Evolutionary conservation across 2,797 vertebrate species (phyloP), one percentile per base, ranked within the genome.

Genomic region (Hipposideros larvatus): DNA sequence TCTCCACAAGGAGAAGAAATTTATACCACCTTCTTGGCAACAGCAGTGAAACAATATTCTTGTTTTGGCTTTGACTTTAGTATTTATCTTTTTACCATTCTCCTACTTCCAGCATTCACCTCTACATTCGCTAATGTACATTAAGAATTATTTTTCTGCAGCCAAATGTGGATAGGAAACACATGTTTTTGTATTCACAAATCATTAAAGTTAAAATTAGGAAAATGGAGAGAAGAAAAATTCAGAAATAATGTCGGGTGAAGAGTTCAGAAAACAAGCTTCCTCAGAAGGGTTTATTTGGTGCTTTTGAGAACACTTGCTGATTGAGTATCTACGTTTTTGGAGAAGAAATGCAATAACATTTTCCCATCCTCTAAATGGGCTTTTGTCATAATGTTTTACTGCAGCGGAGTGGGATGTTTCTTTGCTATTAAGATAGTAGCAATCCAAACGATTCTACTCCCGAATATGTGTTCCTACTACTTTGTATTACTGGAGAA

Each of bases 261-360:
- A 97, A 90, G 88, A 79, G 65, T 94, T 93, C 28, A 65, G 88
- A 88, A 93, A 87, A 51, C 31, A 90, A 71, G 15, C 71, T 87
- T 87, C 18, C 28, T 87, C 9, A 43, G 26, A 84, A 92, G 51
- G 48, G 1, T 3, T 91, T 87, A 61, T 80, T 95, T 68, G 68
- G 48, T 95, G 37, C 71, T 94, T 79, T 95, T 65, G 34, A 95
- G 77, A 95, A 51, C 31, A 63, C 51, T 94, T 82, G 31, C 87
- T 88, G 61, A 80, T 41, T 89, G 59, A 73, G 5, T 93, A 24
- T 24, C 75, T 75, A 63, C 31, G 70, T 94, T 89, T 94, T 61
- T 73, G 59, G 87, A 94, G 68, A 71, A 70, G 79, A 97, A 92
- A 66, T 34, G n/a, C 14, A 85, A 24, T 90, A 77, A 85, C 26